Evolutionary conservation across 2,888 invertebrate species (phyloP).

Genomic region (Calameuta idolon): DNA sequence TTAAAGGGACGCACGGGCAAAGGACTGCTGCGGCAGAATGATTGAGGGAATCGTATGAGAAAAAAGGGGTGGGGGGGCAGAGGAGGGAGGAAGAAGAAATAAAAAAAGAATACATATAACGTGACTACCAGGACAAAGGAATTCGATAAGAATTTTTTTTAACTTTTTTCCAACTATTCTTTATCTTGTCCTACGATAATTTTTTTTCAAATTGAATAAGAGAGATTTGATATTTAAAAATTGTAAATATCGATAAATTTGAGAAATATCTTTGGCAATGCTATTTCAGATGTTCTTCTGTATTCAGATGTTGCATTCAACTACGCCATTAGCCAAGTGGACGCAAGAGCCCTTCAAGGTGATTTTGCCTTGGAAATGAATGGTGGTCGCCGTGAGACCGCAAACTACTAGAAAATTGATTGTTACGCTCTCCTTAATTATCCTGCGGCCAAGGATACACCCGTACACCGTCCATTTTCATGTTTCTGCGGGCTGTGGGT

Average conservation of each 20-base stretch:
- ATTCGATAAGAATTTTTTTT: neutral
- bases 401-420: slow-evolving; percentile 60
- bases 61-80: neutral
- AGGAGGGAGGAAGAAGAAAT: slow-evolving; percentile 1
- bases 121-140: neutral
- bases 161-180: neutral
- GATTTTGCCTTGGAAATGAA: slow-evolving; percentile 20
- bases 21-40: neutral
- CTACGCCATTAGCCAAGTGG: neutral
- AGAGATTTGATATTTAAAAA: neutral
- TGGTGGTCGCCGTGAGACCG: slow-evolving; percentile 47
- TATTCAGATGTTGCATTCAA: neutral
- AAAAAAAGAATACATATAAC: neutral
- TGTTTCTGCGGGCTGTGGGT: neutral
- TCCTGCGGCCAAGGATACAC: slow-evolving; percentile 8
- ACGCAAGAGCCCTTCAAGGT: neutral
- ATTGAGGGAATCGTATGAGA: slow-evolving; percentile 17
- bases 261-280: neutral
- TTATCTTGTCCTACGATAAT: neutral
- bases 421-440: slow-evolving; percentile 52
- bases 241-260: neutral
- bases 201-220: neutral
- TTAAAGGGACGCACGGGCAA: neutral
- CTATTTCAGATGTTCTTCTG: neutral
- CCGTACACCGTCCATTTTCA: neutral